Percentiles rank a stretch among this genome's conserved stretches.
These are phyloP conservation scores for Philonicus albiceps DNA, from an alignment of 2,888 invertebrate genomes.

Conservation along the genomic window DNA sequence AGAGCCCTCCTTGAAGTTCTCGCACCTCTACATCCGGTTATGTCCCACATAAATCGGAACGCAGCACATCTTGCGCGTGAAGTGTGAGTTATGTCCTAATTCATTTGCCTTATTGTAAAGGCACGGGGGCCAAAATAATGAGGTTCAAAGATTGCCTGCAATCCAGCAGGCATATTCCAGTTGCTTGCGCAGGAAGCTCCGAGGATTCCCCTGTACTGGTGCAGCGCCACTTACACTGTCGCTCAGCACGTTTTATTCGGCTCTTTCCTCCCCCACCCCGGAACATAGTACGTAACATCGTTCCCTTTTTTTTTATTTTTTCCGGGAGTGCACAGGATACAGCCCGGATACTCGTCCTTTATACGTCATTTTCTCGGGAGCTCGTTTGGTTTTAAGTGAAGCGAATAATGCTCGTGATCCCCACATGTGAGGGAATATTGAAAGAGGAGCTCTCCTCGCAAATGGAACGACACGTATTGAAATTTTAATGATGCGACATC, in stretches of 20 bases:
- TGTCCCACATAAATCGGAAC: neutral
- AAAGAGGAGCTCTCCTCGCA: slow-evolving; percentile 26
- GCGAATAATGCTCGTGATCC: slow-evolving; percentile 35
- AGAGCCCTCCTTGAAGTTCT: neutral
- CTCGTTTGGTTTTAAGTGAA: slow-evolving; percentile 39
- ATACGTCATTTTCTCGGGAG: slow-evolving; percentile 23
- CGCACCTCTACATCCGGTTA: neutral
- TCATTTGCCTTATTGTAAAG: neutral
- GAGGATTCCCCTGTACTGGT: neutral
- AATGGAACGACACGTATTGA: slow-evolving; percentile 39
- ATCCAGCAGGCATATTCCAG: neutral
- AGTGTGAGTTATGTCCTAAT: slow-evolving; percentile 1
- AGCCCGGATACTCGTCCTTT: neutral
- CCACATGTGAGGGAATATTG: slow-evolving; percentile 15
- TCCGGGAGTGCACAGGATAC: neutral
- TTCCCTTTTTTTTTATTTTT: neutral
- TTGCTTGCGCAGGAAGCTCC: neutral
- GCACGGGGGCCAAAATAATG: neutral
- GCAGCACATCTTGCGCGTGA: neutral
- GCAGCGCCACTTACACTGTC: slow-evolving; percentile 5
- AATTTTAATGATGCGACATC: slow-evolving; percentile 38
- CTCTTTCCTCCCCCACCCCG: neutral
- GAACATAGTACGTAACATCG: neutral
- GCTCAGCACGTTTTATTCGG: slow-evolving; percentile 2
- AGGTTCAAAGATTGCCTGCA: neutral